Evolutionary conservation across 2,888 invertebrate species (phyloP).

Genomic region (Dryocosmus kuriphilus): DNA sequence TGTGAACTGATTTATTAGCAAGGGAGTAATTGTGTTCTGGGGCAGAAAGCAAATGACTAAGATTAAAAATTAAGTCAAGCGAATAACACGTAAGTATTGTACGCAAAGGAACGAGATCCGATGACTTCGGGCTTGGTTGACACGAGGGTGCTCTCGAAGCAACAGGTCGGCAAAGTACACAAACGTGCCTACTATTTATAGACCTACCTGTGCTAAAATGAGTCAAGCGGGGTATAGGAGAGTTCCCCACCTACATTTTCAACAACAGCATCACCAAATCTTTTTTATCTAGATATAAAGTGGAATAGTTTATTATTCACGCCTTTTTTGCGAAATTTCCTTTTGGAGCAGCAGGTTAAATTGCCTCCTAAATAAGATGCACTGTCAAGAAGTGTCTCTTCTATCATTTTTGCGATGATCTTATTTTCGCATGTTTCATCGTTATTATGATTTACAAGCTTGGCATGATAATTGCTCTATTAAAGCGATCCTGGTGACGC

Average conservation of each 20-base stretch:
- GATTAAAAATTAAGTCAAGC: conserved; percentile 7
- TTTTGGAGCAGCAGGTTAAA: no score
- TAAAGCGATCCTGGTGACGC: background rate
- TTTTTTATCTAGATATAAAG: background rate
- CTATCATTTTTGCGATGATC: no score
- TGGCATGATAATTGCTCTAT: conserved; percentile 6
- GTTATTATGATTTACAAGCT: background rate
- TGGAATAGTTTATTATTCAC: no score
- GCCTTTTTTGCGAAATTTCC: no score
- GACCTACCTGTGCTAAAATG: conserved; percentile 67
- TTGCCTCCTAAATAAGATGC: no score
- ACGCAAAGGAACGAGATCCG: conserved; percentile 61
- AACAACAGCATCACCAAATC: conserved; percentile 42
- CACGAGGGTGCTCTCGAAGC: conserved; percentile 69
- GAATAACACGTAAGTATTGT: conserved; percentile 52
- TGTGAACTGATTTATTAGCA: background rate
- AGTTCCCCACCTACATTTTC: conserved; percentile 48
- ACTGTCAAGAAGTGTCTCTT: no score
- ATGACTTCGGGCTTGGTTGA: conserved; percentile 71
- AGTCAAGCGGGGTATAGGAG: conserved; percentile 55
- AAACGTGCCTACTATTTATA: conserved; percentile 67
- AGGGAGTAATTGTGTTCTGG: background rate
- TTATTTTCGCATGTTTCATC: no score
- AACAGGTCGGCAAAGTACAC: conserved; percentile 70
- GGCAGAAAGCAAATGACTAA: background rate